Evolutionary conservation across 2,113 vertebrate species (phyloP).

Genomic region (Oncorhynchus clarkii): DNA sequence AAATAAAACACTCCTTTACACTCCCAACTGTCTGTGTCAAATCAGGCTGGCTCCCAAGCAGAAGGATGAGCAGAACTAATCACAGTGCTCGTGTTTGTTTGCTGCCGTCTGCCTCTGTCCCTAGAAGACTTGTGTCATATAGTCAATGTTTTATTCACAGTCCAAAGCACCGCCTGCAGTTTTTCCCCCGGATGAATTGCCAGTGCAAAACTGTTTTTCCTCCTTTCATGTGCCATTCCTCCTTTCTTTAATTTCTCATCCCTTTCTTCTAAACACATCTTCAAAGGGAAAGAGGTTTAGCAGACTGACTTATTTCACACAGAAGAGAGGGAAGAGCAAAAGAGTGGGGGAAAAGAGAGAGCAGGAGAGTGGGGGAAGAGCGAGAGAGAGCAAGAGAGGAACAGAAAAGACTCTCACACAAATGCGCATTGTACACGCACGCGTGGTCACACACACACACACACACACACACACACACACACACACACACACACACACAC

Average conservation of each 20-base stretch:
- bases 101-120: background rate
- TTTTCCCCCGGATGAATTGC: constrained; percentile 14
- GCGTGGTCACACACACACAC: too few relatives aligned
- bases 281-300: constrained; percentile 44
- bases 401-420: background rate
- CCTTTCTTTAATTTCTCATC: constrained; percentile 43
- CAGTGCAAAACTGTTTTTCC: constrained; percentile 16
- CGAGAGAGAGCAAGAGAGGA: background rate
- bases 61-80: background rate
- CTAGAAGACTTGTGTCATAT: background rate
- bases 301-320: constrained; percentile 11
- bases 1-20: background rate
- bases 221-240: constrained; percentile 34
- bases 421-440: background rate
- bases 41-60: background rate
- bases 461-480: background rate
- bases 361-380: background rate
- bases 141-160: constrained; percentile 11
- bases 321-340: background rate
- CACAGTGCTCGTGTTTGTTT: background rate
- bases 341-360: background rate
- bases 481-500: background rate
- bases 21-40: background rate
- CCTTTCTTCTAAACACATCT: constrained; percentile 43
- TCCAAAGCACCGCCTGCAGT: constrained; percentile 3